phyloP scores from a whole-genome alignment of 1,140 invertebrate genomes.

The Caerostris extrusa region DNA sequence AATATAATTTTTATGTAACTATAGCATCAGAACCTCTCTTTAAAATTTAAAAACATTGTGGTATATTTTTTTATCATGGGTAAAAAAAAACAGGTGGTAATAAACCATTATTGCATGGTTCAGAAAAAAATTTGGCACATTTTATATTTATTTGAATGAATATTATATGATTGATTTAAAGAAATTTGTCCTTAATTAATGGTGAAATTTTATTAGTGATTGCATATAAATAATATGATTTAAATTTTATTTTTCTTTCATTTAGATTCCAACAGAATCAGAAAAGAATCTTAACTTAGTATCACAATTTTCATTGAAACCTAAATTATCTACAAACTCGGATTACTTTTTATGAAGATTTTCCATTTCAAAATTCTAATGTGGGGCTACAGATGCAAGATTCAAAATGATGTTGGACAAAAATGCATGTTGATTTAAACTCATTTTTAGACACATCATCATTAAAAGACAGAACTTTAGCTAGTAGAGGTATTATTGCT shows the following conservation, averaged over 20 bases:
- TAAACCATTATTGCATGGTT: too few species aligned
- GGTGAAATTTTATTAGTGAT: too few species aligned
- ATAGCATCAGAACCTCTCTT: too few species aligned
- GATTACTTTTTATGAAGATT: slow-evolving; percentile 64
- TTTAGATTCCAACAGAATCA: slow-evolving; percentile 68
- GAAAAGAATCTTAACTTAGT: slow-evolving; percentile 70
- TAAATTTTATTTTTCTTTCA: neutral
- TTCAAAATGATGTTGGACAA: slow-evolving; percentile 70
- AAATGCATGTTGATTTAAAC: slow-evolving; percentile 67
- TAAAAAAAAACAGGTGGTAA: too few species aligned
- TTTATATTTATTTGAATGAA: too few species aligned
- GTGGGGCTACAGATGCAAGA: slow-evolving; percentile 63
- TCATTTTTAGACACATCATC: slow-evolving; percentile 36
- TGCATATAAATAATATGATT: too few species aligned
- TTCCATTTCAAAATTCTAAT: slow-evolving; percentile 57
- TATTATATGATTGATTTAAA: too few species aligned
- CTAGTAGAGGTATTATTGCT: neutral
- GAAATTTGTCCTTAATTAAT: too few species aligned
- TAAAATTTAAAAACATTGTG: too few species aligned
- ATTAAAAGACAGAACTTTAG: slow-evolving; percentile 58
- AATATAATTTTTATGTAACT: too few species aligned
- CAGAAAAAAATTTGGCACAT: too few species aligned
- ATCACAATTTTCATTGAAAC: slow-evolving; percentile 66
- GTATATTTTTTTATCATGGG: too few species aligned
- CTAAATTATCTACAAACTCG: slow-evolving; percentile 38